A percentile compares a stretch with the other conserved stretches of the same genome.
Conservation (phyloP, 2,888 invertebrate species). For the Brenthis daphne region DNA sequence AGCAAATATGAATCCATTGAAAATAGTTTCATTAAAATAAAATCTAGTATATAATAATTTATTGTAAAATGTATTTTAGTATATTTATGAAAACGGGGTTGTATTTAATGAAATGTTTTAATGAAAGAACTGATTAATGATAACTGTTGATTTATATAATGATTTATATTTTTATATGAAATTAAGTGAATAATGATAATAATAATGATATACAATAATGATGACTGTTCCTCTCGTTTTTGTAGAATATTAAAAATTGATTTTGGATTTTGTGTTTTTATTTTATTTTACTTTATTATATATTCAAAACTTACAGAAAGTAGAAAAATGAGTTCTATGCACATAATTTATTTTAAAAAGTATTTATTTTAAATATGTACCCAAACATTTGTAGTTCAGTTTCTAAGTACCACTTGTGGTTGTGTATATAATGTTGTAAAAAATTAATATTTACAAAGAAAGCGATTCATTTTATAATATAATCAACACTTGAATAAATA, state of each 20-base stretch:
- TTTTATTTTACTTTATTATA: constrained; percentile 18
- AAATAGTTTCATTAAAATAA: constrained; percentile 15
- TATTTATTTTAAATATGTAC: no score
- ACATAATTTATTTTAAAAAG: no score
- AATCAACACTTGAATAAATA: no score
- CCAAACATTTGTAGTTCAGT: no score
- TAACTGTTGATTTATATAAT: constrained; percentile 28
- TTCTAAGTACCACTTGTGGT: no score
- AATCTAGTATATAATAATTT: constrained; percentile 12
- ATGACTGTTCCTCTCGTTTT: constrained; percentile 38
- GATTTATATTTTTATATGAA: constrained; percentile 33
- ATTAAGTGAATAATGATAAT: constrained; percentile 26
- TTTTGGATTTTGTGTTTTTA: constrained; percentile 20
- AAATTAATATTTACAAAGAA: no score
- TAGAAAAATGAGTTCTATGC: background rate
- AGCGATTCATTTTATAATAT: no score
- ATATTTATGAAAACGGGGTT: constrained; percentile 31
- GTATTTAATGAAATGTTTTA: constrained; percentile 37
- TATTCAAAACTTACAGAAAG: constrained; percentile 18
- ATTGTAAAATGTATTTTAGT: constrained; percentile 14
- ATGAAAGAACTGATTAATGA: constrained; percentile 46
- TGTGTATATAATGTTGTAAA: no score
- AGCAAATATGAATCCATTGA: constrained; percentile 9
- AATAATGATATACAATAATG: constrained; percentile 31
- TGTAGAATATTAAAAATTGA: constrained; percentile 36